Evolutionary conservation across 2,888 invertebrate species (phyloP).

Genomic region (Byasa hedistus): DNA sequence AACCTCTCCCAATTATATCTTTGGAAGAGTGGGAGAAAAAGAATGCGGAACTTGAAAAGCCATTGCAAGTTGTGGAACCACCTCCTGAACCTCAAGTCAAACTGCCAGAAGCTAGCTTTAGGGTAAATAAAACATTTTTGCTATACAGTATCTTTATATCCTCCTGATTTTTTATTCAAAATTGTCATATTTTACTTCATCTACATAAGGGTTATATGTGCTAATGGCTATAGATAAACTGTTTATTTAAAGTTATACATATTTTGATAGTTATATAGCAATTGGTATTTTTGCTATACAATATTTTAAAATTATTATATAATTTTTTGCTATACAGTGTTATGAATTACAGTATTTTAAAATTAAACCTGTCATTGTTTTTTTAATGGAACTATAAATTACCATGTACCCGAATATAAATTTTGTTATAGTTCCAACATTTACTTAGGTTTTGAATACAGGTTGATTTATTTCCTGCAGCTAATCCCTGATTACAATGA

Average conservation of each 20-base stretch:
- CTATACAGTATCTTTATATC: too few species aligned
- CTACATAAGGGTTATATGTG: too few species aligned
- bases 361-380: too few species aligned
- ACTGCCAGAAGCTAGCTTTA: constrained; percentile 71
- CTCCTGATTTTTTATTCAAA: too few species aligned
- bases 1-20: constrained; percentile 84
- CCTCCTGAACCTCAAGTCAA: constrained; percentile 70
- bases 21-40: constrained; percentile 82
- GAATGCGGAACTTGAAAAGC: constrained; percentile 70
- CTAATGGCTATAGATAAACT: too few species aligned
- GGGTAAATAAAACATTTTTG: constrained; percentile 48
- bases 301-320: too few species aligned
- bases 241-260: too few species aligned
- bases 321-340: too few species aligned
- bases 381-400: not conserved
- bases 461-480: constrained; percentile 41
- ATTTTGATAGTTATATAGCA: too few species aligned
- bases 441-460: not conserved
- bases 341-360: too few species aligned
- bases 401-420: not conserved
- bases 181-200: too few species aligned
- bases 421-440: not conserved
- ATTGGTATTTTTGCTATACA: too few species aligned
- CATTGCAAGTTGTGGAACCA: constrained; percentile 66
- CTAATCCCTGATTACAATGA: constrained; percentile 86